phyloP scores from a whole-genome alignment of 2,797 vertebrate genomes.

The Hippopotamyrus pictus region DNA sequence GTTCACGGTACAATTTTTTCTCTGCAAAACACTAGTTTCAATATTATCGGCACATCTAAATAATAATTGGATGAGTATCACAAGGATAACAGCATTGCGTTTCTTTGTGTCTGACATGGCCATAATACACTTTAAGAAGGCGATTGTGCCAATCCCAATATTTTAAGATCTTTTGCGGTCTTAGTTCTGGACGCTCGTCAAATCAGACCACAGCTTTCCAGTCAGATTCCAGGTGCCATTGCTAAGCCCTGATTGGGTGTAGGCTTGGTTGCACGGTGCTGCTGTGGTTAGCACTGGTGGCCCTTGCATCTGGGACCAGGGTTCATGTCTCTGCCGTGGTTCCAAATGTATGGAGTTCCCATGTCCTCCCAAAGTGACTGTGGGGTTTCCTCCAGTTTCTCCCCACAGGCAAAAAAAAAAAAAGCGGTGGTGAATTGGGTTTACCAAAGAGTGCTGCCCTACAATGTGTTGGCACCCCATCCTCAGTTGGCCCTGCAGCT shows the following conservation, averaged over 20 bases:
- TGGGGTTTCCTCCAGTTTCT: not conserved
- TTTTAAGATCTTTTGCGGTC: not conserved
- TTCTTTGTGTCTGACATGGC: no score
- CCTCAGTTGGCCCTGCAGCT: not conserved
- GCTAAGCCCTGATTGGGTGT: no score
- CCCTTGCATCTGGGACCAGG: not conserved
- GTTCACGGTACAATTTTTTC: not conserved
- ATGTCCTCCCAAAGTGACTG: not conserved
- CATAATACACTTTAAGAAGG: no score
- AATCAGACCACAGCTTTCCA: not conserved
- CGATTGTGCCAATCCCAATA: no score
- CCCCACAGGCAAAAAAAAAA: not conserved
- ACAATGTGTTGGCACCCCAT: not conserved
- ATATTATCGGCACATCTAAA: not conserved
- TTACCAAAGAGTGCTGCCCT: not conserved
- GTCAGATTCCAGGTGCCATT: not conserved
- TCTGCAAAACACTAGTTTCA: not conserved
- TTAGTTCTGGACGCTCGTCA: not conserved
- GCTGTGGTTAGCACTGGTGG: not conserved
- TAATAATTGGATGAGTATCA: not conserved
- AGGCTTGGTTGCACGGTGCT: no score
- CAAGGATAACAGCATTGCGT: not conserved
- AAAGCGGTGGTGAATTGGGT: not conserved
- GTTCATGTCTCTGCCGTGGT: not conserved
- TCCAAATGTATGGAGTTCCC: not conserved